These are phyloP conservation scores for Coccyzus lansbergi DNA, from an alignment of 2,797 vertebrate species.

Conservation along the genomic window DNA sequence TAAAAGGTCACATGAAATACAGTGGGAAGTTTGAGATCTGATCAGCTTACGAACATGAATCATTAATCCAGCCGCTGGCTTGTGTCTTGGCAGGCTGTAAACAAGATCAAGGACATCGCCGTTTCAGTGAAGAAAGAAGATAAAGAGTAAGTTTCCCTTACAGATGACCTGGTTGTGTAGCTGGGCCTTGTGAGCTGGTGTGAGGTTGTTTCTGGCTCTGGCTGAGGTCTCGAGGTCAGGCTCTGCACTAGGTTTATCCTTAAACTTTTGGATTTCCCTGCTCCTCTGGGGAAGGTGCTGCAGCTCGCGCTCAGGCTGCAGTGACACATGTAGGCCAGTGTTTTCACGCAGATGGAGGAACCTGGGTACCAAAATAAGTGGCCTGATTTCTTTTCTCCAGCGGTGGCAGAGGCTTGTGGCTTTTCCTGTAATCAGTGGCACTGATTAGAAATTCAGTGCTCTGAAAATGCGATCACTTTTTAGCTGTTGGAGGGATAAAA, in stretches of 20 bases:
- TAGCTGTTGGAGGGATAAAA: background rate
- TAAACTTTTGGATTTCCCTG: background rate
- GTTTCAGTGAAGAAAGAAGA: constrained; percentile 92
- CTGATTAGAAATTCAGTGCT: background rate
- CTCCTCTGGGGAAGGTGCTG: fast-evolving
- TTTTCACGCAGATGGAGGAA: background rate
- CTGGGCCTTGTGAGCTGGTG: background rate
- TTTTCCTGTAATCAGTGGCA: background rate
- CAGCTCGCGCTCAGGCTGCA: background rate
- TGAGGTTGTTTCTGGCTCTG: background rate
- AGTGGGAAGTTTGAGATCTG: background rate
- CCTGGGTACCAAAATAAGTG: background rate
- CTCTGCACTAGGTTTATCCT: fast-evolving
- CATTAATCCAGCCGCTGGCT: constrained; percentile 29
- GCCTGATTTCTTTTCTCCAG: constrained; percentile 7
- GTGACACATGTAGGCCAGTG: background rate
- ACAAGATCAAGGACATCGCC: constrained; percentile 90
- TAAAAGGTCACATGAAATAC: background rate
- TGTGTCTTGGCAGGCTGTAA: constrained; percentile 83
- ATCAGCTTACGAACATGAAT: background rate
- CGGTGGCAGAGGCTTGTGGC: background rate
- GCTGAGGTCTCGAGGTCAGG: background rate
- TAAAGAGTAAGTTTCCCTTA: constrained; percentile 83
- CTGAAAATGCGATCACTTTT: background rate
- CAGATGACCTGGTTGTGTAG: background rate